Base-by-base conservation (phyloP, 2,113 vertebrate species). In the Protomyctophum bolini region DNA sequence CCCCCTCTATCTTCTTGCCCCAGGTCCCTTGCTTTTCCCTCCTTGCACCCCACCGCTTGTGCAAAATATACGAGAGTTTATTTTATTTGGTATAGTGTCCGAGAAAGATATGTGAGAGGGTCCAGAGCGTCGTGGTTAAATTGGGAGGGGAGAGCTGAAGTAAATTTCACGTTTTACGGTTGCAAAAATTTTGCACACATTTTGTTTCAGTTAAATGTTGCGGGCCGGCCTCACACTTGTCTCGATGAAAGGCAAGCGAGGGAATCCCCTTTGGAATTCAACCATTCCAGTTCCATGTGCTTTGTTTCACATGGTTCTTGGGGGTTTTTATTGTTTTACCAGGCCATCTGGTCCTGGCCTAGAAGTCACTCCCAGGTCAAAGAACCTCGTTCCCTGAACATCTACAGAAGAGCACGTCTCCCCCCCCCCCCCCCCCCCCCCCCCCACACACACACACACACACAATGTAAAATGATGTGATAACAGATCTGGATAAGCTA, bases 301-400 rank as follows among this genome's bases (percentile, higher is more conserved):
- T 87, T 83, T 84, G 72, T 80, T 89, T 86, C 71, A 84, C 73
- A 75, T 60, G 68, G 58, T 58, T 69, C 72, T 66, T 21, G 21
- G 21, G 54, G 33, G 74, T 82, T 71, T 72, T 75, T 72, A 82
- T 79, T 75, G 67, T 82, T 86, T 85, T 60, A 77, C 55, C 70
- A 73, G 79, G 70, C 85, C 86, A 90, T 87, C 82, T 82, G 86
- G 77, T 83, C 72, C 70, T 57, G 79, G 77, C 74, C 75, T 63
- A 54, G 21, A 21, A 86, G 85, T 87, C 88, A 86, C 68, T 70
- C 59, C 10, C 33, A 52, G 86, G 82, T 88, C 85, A 86, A 88
- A 88, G 78, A 76, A 68, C 66, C 77, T 80, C 85, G 21, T 87
- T 79, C 71, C 81, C 77, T 84, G 75, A 81, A 82, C 78, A 45